Evolutionary conservation across 2,797 vertebrate genomes (phyloP).

Genomic region (Catamblyrhynchus diadema): DNA sequence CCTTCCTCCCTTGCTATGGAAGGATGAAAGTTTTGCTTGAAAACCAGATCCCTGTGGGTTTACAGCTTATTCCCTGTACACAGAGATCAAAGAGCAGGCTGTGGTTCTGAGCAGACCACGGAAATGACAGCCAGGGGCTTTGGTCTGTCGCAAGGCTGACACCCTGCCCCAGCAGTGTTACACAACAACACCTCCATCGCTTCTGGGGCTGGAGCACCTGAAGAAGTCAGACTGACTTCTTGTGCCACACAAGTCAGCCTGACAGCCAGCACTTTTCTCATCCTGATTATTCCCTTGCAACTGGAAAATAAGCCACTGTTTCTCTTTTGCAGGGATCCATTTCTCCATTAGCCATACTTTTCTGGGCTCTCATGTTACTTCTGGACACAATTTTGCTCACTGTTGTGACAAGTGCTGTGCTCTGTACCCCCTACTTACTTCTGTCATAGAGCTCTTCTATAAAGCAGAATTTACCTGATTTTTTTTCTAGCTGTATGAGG

Average conservation of each 20-base stretch:
- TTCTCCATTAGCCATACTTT: not conserved
- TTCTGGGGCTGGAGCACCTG: not conserved
- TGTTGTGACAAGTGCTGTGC: not conserved
- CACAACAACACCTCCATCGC: fast-evolving
- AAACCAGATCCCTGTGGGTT: not conserved
- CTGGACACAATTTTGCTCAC: not conserved
- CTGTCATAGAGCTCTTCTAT: not conserved
- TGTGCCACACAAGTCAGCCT: not conserved
- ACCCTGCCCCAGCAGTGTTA: not conserved
- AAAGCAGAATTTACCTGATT: not conserved
- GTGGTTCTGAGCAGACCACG: not conserved
- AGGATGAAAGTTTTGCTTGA: not conserved
- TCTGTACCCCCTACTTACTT: not conserved
- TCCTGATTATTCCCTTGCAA: not conserved
- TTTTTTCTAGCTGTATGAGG: not conserved
- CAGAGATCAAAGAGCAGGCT: not conserved
- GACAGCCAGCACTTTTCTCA: not conserved
- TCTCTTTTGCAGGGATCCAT: not conserved
- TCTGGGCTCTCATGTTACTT: not conserved
- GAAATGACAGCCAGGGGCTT: not conserved
- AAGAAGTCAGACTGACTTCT: not conserved
- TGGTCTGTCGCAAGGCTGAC: not conserved
- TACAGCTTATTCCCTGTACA: not conserved
- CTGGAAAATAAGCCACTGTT: not conserved
- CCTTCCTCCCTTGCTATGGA: not conserved